Evolutionary conservation across 1,140 invertebrate genomes (phyloP), one percentile per base, ranked within the genome.

Genomic region (Antheraea pernyi): DNA sequence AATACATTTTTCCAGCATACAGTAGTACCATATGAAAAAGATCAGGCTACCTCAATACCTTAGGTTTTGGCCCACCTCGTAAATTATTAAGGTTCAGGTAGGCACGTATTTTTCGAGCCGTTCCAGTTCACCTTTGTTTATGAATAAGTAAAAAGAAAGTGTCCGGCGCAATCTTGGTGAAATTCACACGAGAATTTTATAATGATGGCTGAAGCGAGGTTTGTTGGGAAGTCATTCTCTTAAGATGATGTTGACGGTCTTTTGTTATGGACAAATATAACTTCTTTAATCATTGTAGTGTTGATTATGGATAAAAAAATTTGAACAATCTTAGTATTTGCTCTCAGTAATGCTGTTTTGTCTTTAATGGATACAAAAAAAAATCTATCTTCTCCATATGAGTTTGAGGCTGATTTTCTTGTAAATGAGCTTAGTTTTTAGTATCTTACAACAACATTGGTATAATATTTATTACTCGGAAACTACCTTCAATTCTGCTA

Each of bases 121-220:
- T 84, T 82, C 72, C 82, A 83, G 83, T 80, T 72, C 83, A 80
- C 84, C 87, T 89, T 86, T 70, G 75, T 76, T 81, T 86, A 83
- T 89, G 85, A 88, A 89, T 89, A 89, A 89, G 69, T 88, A 80
- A 89, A 79, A 77, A 73, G 81, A 84, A 87, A 88, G 85, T 83
- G 84, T 83, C 81, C 73, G 78, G 78, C 77, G 79, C 87, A 83
- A 86, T 89, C 82, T 82, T 76, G 77, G 69, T 63, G 74, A 74
- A 72, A 70, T 77, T 78, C 71, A 68, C 69, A 66, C 67, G 78
- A 71, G 77, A 75, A 66, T 69, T 81, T 81, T 53, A 53, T 53
- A 53, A 53, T 53, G 46, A 53, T 11, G 11, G 46, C 46, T n/a
- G 46, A 53, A 53, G 13, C 6, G 6, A 53, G 46, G 11, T 53